Base-by-base conservation (phyloP, 2,888 invertebrate species). In the Pogonocherus hispidulus region DNA sequence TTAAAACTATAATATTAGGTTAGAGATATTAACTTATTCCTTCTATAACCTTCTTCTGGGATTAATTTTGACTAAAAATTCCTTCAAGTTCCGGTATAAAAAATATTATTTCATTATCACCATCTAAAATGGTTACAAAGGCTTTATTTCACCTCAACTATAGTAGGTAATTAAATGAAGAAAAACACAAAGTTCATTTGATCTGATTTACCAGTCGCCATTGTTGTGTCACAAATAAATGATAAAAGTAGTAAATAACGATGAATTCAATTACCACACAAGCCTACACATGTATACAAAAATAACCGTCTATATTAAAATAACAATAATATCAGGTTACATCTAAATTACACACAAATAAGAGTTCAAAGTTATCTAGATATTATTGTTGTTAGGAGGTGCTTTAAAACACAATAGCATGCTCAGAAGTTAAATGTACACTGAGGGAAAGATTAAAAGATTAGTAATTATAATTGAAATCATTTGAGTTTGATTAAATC, bases 331-430 rank as follows among this genome's bases (percentile, higher is more conserved):
- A 66, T 63, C 66, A 49, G n/a, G 20, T 63, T 14, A 37, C 52
- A 69, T 69, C 62, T 69, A 69, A 69, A 66, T 69, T 66, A 66
- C 62, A 64, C 41, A 37, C 60, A 49, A 59, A 32, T 47, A 59
- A 19, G 46, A 59, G 44, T 49, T 11, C 27, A 59, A 59, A 18
- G 47, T 19, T 32, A 59, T 59, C 47, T 59, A 59, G 47, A 59
- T 47, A 27, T n/a, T 23, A 59, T 47, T 47, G 59, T 59, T 59
- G 59, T 59, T 32, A 18, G 16, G 8, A 44, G 16, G 46, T 46
- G 41, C 47, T 19, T 59, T 35, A 19, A 32, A 59, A 59, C 47
- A 19, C 20, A 27, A 14, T 44, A 14, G 44, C 22, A 57, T 20
- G 57, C 37, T 46, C 44, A 32, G 47, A 59, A 16, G 32, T 47